Evolutionary conservation across 2,888 invertebrate species (phyloP), one percentile per base, ranked within the genome.

Genomic region (Deilephila porcellus): DNA sequence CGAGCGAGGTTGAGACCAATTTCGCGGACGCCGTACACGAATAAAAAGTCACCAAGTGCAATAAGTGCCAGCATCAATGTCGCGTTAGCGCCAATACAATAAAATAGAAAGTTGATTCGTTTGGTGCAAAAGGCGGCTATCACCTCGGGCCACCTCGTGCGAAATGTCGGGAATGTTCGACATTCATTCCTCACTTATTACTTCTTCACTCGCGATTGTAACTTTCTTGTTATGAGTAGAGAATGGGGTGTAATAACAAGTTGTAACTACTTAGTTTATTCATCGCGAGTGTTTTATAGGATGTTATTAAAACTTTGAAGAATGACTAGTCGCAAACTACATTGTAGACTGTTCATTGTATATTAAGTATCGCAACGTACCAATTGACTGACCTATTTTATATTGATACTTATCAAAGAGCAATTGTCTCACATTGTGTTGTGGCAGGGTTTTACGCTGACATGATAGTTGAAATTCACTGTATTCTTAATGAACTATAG

Each of bases 1-100:
- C 78, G 78, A 80, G 74, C 79, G 64, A 76, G 76, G 77, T 78
- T 79, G 87, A 82, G 83, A 83, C 79, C 89, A 88, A 88, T 90
- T 86, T 84, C 85, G 82, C 82, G 81, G 81, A 79, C 78, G 78
- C 79, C 76, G 81, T 75, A 78, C 77, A 83, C 86, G 86, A 88
- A 87, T 88, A 91, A 90, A 92, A 91, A 90, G 88, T 85, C 85
- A 80, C 82, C 82, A 83, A 87, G 89, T 90, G 91, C 93, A 93
- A 93, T 93, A 93, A 93, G 91, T 91, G 92, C 88, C 86, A 87
- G 90, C 91, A 90, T 93, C 92, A 92, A 90, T 88, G 92, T 91
- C 93, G 91, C 88, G 91, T 93, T 93, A 93, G 88, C 85, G 86
- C 87, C 90, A 86, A 90, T 88, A 93, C 91, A 93, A 93, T 93